Conservation (phyloP, 2,113 vertebrate genomes). For the Myiagra hebetior region DNA sequence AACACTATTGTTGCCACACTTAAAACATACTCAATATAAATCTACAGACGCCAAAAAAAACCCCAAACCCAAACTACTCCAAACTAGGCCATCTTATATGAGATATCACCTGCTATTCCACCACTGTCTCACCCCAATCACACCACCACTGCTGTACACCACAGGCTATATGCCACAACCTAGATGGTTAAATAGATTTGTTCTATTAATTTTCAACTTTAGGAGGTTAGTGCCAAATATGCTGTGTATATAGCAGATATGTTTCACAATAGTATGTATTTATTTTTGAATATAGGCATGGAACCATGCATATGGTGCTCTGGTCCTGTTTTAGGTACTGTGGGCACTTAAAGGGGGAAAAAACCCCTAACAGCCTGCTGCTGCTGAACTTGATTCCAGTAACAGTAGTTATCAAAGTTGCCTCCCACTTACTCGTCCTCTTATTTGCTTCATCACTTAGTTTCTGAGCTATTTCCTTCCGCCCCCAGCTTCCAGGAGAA, state of each 20-base stretch:
- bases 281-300: not conserved
- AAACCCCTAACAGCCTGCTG: not conserved
- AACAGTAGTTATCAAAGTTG: not conserved
- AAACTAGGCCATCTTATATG: not conserved
- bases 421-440: not conserved
- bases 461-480: constrained; percentile 32
- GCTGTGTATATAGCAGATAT: not conserved
- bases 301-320: not conserved
- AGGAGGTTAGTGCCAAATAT: not conserved
- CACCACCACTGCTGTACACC: not conserved
- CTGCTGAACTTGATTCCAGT: constrained; percentile 4
- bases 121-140: not conserved
- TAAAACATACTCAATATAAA: not conserved
- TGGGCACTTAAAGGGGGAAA: not conserved
- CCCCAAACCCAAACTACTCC: not conserved
- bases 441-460: not conserved
- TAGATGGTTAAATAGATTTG: not conserved
- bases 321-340: not conserved
- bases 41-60: not conserved
- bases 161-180: not conserved
- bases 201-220: not conserved
- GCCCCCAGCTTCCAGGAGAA: constrained; percentile 21
- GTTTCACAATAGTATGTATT: not conserved
- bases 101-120: not conserved
- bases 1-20: not conserved